Conservation (phyloP, 2,113 vertebrate species). For the Carassius gibelio region DNA sequence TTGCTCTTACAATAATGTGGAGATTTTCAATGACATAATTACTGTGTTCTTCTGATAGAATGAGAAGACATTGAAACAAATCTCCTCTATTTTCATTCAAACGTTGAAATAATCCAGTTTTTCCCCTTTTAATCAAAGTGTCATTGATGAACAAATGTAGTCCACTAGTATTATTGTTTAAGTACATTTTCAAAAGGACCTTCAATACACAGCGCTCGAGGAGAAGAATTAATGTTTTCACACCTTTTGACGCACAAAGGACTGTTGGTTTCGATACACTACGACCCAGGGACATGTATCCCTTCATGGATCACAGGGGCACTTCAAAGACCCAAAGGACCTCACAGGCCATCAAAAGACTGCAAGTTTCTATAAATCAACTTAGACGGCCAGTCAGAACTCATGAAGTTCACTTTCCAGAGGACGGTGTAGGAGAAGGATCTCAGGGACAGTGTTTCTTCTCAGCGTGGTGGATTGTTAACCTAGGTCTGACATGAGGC, state of each 20-base stretch:
- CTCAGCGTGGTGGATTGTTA: neutral
- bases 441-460: neutral
- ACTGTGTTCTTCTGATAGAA: neutral
- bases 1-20: neutral
- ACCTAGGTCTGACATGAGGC: constrained; percentile 56
- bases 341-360: constrained; percentile 66
- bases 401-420: constrained; percentile 54
- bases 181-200: constrained; percentile 62
- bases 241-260: constrained; percentile 66
- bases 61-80: constrained; percentile 16
- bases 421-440: constrained; percentile 37
- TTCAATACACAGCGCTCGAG: constrained; percentile 54
- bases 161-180: constrained; percentile 66
- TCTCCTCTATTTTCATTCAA: constrained; percentile 47
- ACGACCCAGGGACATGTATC: constrained; percentile 55
- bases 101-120: constrained; percentile 33
- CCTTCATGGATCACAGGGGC: constrained; percentile 66
- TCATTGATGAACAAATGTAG: constrained; percentile 66
- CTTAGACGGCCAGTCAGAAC: neutral
- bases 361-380: constrained; percentile 55
- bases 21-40: constrained; percentile 4
- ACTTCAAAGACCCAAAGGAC: constrained; percentile 60
- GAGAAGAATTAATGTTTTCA: constrained; percentile 54
- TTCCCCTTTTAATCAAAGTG: constrained; percentile 70
- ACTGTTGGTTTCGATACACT: constrained; percentile 67